These are phyloP conservation scores for Amphiduros pacificus DNA, from an alignment of 2,888 invertebrate genomes.

Conservation along the genomic window DNA sequence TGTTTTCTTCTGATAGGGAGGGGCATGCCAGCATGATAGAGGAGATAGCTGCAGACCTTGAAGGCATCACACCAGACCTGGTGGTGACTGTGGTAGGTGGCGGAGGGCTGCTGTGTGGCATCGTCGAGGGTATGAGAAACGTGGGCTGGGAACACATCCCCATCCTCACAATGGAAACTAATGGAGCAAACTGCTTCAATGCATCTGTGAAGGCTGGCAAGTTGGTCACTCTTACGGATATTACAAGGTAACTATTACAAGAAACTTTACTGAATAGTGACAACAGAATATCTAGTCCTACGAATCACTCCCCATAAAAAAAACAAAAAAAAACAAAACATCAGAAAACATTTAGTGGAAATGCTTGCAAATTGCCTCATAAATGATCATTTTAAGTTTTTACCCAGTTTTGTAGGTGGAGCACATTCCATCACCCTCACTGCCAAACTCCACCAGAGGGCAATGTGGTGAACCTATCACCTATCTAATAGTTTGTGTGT, in stretches of 20 bases:
- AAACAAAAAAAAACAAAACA: no score
- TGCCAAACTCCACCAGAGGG: no score
- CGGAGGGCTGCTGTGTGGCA: slow-evolving; percentile 61
- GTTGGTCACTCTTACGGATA: slow-evolving; percentile 56
- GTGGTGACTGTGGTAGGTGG: slow-evolving; percentile 62
- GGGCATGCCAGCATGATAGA: slow-evolving; percentile 60
- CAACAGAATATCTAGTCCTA: no score
- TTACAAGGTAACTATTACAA: slow-evolving; percentile 52
- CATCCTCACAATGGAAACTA: slow-evolving; percentile 62
- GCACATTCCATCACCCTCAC: no score
- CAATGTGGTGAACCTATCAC: no score
- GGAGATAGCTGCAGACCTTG: slow-evolving; percentile 59
- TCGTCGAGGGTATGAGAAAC: slow-evolving; percentile 35
- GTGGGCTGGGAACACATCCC: slow-evolving; percentile 59
- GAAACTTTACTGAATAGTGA: no score
- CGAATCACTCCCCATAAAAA: no score
- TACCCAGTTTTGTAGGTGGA: no score
- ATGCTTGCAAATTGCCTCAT: no score
- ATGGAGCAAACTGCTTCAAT: slow-evolving; percentile 61
- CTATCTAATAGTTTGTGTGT: no score
- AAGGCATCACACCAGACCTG: slow-evolving; percentile 53
- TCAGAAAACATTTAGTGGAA: no score
- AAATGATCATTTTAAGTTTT: no score
- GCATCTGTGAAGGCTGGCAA: slow-evolving; percentile 57
- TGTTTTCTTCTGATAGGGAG: slow-evolving; percentile 49